Base-by-base conservation (phyloP, 2,888 invertebrate genomes). In the Anorthoa munda region DNA sequence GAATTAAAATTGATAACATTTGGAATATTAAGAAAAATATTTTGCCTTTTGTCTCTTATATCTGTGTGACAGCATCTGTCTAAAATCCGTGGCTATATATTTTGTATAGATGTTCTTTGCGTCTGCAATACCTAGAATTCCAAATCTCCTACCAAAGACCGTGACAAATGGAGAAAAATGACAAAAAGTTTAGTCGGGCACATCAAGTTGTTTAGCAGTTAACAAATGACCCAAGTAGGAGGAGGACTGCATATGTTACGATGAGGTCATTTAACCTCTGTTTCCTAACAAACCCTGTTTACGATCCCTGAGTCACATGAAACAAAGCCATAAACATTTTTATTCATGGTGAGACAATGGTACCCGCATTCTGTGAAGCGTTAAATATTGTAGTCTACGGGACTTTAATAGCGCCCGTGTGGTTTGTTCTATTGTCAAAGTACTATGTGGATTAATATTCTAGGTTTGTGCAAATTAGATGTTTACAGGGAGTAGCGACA, bases 371-470 rank as follows among this genome's bases (percentile, higher is more conserved):
- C 74, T 26, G 17, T 12, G 45, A 79, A 23, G 23, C 83, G 70
- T 79, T 53, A 60, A 69, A 66, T 67, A 56, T 78, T 46, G 66
- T 72, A 13, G 59, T 31, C 4, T 58, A 70, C 81, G 81, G 74
- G 55, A 70, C 67, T 73, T 79, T 70, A 48, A 83, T 63, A 53
- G 61, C 26, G n/a, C 15, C 13, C 5, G 12, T 61, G 50, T 53
- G 55, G 56, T 61, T 72, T 45, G 39, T 48, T 56, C n/a, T 48
- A 78, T 82, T 82, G 83, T 79, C 2, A 60, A 53, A 67, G 39
- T 56, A 48, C n/a, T 18, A 31, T 55, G 15, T 31, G 18, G n/a
- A 63, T 61, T 66, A 66, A 45, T 46, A 17, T 53, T 48, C 18
- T 51, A 61, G 18, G 7, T 51, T 66, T 66, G 45, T 73, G 46